Conservation (phyloP, 1,140 invertebrate species). For the Halictus rubicundus region DNA sequence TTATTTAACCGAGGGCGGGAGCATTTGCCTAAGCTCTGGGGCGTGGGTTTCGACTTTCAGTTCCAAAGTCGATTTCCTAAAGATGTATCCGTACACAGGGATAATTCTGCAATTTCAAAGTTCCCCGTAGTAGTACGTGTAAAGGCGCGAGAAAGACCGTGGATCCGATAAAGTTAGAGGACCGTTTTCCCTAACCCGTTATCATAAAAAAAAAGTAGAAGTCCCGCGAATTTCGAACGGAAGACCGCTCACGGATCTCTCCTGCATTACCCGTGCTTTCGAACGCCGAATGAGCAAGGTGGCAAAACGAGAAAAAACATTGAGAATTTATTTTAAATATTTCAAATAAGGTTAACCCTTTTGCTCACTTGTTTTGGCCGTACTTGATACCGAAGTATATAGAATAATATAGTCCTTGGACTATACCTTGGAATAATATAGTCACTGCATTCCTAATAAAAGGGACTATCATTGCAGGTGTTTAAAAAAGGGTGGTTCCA, state of each 20-base stretch:
- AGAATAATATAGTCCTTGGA: no score
- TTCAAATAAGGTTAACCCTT: no score
- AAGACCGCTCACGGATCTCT: neutral
- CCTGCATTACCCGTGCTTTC: conserved; percentile 11
- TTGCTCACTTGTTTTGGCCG: no score
- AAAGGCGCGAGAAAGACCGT: conserved; percentile 42
- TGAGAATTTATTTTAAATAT: no score
- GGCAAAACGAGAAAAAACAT: no score
- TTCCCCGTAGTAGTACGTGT: conserved; percentile 43
- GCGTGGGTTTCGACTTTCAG: conserved; percentile 40
- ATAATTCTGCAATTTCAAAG: conserved; percentile 53
- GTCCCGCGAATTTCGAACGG: conserved; percentile 25
- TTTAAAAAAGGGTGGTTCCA: no score
- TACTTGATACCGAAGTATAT: no score
- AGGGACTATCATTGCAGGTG: no score
- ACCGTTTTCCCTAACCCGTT: conserved; percentile 39
- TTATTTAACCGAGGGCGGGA: conserved; percentile 24
- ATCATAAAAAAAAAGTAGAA: conserved; percentile 46
- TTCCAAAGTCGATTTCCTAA: conserved; percentile 56
- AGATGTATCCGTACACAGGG: conserved; percentile 37
- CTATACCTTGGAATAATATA: no score
- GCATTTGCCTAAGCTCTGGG: conserved; percentile 30
- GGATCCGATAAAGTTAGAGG: conserved; percentile 44
- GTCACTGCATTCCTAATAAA: no score
- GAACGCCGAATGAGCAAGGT: neutral